These are phyloP conservation scores for Cassiopea xamachana DNA, from an alignment of 30 jellyfish, hydroid and myxozoan species.

Conservation along the genomic window DNA sequence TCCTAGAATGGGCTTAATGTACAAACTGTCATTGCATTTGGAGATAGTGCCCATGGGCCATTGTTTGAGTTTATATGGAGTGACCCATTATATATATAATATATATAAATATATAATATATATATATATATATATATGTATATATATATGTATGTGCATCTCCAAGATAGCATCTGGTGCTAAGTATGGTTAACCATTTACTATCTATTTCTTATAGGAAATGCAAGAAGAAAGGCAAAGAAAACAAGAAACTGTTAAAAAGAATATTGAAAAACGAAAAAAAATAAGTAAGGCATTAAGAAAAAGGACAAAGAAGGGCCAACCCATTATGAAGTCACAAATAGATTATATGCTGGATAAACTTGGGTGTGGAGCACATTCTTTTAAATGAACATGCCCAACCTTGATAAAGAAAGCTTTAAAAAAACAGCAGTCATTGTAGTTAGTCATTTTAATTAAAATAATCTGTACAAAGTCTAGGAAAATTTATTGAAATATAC, in stretches of 20 bases:
- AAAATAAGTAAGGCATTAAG: conserved; percentile 46
- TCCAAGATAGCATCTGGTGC: background rate
- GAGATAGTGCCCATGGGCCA: too few species aligned
- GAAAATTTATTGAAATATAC: conserved; percentile 1
- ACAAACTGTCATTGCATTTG: too few species aligned
- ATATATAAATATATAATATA: too few species aligned
- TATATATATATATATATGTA: too few species aligned
- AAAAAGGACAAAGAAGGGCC: conserved; percentile 83
- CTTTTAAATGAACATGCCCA: background rate
- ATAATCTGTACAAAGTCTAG: conserved; percentile 17
- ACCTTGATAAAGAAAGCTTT: background rate
- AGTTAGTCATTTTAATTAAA: background rate
- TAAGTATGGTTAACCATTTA: background rate
- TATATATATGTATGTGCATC: too few species aligned
- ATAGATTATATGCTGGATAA: conserved; percentile 60
- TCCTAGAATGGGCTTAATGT: too few species aligned
- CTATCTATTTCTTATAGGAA: conserved; percentile 54
- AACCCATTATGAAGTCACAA: conserved; percentile 83
- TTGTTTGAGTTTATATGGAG: too few species aligned
- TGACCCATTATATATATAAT: too few species aligned
- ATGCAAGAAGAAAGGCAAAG: conserved; percentile 52
- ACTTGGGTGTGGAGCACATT: conserved; percentile 15
- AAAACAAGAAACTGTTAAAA: conserved; percentile 54
- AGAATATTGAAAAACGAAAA: conserved; percentile 73
- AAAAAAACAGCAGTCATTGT: background rate